Conservation (phyloP, 1,140 invertebrate species). For the Sarcophaga bullata region DNA sequence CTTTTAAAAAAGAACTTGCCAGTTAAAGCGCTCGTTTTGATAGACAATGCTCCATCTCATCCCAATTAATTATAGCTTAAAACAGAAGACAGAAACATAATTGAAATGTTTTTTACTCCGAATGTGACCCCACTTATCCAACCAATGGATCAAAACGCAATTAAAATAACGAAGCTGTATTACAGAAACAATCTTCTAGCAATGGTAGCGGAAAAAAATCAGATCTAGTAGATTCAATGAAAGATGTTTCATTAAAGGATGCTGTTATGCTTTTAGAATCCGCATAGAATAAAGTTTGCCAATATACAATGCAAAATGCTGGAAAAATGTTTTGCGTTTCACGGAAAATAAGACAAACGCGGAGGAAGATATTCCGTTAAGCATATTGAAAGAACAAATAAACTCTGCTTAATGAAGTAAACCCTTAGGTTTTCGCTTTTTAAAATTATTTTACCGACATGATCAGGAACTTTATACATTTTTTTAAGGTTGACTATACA, state of each 20-base stretch:
- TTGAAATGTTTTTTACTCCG: no score
- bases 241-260: neutral
- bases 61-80: slow-evolving; percentile 4
- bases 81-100: slow-evolving; percentile 13
- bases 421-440: no score
- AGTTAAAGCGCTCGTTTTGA: slow-evolving; percentile 6
- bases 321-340: slow-evolving; percentile 8
- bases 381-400: no score
- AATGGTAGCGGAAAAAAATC: neutral
- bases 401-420: no score
- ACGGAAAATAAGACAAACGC: neutral
- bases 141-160: slow-evolving; percentile 15
- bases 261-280: no score
- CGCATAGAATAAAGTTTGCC: no score
- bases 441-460: no score
- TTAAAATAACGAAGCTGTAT: slow-evolving; percentile 14
- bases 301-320: neutral
- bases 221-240: neutral
- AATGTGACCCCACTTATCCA: slow-evolving; percentile 18
- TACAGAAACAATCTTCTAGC: neutral
- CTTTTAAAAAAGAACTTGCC: no score
- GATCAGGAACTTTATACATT: no score
- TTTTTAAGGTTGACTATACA: no score
- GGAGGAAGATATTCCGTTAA: slow-evolving; percentile 10
- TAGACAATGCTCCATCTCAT: slow-evolving; percentile 23